phyloP scores from a whole-genome alignment of 2,113 vertebrate genomes.

The Propithecus coquereli region DNA sequence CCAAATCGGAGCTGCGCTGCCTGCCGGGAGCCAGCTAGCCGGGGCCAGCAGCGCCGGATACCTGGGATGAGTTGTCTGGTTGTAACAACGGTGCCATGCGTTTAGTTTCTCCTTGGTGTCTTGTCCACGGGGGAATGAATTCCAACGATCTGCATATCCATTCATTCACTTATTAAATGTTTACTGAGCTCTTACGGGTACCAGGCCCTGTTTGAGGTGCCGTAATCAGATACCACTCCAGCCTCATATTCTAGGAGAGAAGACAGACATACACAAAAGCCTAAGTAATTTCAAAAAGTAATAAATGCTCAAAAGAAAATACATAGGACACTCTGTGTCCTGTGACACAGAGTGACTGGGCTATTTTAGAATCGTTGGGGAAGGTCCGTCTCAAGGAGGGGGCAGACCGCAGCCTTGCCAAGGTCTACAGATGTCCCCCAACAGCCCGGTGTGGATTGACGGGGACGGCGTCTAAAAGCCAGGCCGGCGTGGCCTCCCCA shows the following conservation, averaged over 20 bases:
- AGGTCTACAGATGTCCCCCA: no score
- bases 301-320: not conserved
- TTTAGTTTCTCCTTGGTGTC: not conserved
- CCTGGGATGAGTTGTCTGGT: not conserved
- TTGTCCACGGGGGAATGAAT: not conserved
- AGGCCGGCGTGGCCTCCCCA: rapidly evolving
- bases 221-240: not conserved
- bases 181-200: not conserved
- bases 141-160: not conserved
- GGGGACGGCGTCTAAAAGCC: not conserved
- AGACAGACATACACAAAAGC: not conserved
- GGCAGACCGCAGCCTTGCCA: no score
- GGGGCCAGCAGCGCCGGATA: not conserved
- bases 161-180: not conserved
- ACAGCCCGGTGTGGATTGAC: not conserved
- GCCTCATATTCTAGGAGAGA: not conserved
- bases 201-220: not conserved
- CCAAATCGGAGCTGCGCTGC: slow-evolving; percentile 28
- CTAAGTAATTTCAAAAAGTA: not conserved
- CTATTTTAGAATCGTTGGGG: not conserved
- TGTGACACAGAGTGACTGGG: not conserved
- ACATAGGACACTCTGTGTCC: not conserved
- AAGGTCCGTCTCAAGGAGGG: not conserved
- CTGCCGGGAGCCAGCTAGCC: slow-evolving; percentile 6
- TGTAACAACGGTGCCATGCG: not conserved